phyloP scores from a whole-genome alignment of 2,113 vertebrate species.

The Plotosus lineatus region DNA sequence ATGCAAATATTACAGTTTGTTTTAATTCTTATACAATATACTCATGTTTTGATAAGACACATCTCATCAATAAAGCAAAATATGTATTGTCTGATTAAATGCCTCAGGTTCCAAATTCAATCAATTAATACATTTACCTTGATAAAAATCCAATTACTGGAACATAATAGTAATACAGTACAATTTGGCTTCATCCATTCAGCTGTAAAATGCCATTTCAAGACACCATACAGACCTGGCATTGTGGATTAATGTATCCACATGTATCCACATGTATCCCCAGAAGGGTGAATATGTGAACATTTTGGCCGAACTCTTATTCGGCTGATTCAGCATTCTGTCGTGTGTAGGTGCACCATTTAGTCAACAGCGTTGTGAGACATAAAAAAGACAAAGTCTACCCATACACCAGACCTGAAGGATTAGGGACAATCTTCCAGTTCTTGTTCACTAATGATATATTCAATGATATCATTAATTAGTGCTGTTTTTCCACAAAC shows the following conservation, averaged over 20 bases:
- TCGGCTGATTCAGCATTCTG: neutral
- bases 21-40: neutral
- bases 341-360: neutral
- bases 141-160: neutral
- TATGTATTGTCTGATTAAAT: neutral
- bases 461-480: too few species aligned
- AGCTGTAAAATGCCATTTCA: neutral
- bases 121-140: neutral
- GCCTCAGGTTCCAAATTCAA: neutral
- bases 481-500: neutral
- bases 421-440: neutral
- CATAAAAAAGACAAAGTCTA: neutral
- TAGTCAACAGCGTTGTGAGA: too few species aligned
- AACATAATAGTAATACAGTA: neutral
- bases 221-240: neutral
- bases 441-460: neutral
- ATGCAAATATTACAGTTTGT: neutral
- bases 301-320: neutral
- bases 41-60: neutral
- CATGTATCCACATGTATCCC: too few species aligned
- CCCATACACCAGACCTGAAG: neutral
- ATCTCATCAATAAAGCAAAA: neutral
- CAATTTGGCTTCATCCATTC: neutral
- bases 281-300: neutral
- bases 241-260: neutral